phyloP scores from a whole-genome alignment of 2,888 invertebrate genomes.

The Tinea semifulvella region DNA sequence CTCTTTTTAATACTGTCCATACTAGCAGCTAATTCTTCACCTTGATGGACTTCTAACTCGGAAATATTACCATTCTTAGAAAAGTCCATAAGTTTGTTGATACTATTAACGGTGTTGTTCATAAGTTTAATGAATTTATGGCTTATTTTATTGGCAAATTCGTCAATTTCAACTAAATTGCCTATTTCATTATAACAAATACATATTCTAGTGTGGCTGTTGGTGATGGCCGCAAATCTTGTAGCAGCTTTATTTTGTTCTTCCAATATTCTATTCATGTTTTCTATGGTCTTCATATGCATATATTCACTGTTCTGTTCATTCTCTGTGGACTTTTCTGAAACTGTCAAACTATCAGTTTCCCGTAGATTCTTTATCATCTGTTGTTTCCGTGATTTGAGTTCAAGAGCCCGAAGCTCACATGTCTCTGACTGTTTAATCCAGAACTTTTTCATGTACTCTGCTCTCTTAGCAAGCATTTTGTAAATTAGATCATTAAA shows the following conservation, averaged over 20 bases:
- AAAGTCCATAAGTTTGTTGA: constrained; percentile 50
- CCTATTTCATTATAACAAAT: constrained; percentile 64
- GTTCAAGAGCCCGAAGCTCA: constrained; percentile 44
- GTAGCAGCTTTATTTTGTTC: constrained; percentile 54
- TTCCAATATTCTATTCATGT: constrained; percentile 58
- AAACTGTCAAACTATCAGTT: constrained; percentile 56
- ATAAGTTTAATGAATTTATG: constrained; percentile 49
- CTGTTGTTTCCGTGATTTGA: constrained; percentile 43
- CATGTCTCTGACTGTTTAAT: constrained; percentile 43
- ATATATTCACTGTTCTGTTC: constrained; percentile 57
- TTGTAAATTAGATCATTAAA: constrained; percentile 43
- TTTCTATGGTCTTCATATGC: constrained; percentile 49
- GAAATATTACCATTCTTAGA: constrained; percentile 48
- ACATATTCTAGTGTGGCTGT: constrained; percentile 65
- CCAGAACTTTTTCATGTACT: constrained; percentile 37
- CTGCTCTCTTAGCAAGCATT: constrained; percentile 41
- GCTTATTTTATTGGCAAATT: constrained; percentile 41
- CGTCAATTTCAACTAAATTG: constrained; percentile 48
- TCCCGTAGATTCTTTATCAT: constrained; percentile 53
- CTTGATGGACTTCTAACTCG: constrained; percentile 63
- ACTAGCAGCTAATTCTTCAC: constrained; percentile 55
- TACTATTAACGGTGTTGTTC: constrained; percentile 44
- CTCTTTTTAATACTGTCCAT: constrained; percentile 54
- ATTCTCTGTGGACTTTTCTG: constrained; percentile 51
- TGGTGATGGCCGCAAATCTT: constrained; percentile 62